Conservation (phyloP, 1,140 invertebrate genomes). For the Drosophila kepulauana region DNA sequence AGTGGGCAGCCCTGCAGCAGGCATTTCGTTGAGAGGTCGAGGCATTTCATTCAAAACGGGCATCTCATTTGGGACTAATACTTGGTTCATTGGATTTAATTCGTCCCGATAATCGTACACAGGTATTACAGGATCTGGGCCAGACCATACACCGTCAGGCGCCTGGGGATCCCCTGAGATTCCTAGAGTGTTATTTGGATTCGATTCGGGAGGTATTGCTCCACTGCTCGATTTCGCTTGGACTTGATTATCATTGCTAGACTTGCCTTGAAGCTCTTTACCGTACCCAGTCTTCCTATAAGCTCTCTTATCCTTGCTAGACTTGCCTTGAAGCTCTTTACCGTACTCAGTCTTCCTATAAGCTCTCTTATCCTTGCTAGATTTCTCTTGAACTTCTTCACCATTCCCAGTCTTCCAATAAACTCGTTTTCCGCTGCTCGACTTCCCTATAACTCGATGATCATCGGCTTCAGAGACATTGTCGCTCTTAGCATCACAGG, state of each 20-base stretch:
- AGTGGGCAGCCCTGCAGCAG: constrained; percentile 53
- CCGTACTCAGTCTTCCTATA: too few relatives aligned
- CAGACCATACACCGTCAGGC: background rate
- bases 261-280: too few relatives aligned
- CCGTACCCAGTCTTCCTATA: too few relatives aligned
- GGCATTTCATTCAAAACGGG: background rate
- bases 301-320: too few relatives aligned
- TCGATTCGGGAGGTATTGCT: background rate
- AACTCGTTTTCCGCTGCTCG: too few relatives aligned
- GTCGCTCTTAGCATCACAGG: background rate
- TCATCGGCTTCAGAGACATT: background rate
- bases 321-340: too few relatives aligned
- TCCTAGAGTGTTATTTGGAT: background rate
- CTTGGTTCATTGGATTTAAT: background rate
- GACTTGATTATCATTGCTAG: background rate
- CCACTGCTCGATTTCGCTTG: background rate
- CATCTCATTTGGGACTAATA: background rate
- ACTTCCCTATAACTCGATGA: too few relatives aligned
- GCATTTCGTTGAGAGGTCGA: background rate
- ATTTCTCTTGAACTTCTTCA: too few relatives aligned
- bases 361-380: too few relatives aligned
- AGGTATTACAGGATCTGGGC: background rate
- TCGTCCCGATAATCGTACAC: background rate
- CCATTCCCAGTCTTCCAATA: too few relatives aligned
- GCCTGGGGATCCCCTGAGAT: background rate